Evolutionary conservation across 2,888 invertebrate species (phyloP), one percentile per base, ranked within the genome.

Genomic region (Chrysolina americana): DNA sequence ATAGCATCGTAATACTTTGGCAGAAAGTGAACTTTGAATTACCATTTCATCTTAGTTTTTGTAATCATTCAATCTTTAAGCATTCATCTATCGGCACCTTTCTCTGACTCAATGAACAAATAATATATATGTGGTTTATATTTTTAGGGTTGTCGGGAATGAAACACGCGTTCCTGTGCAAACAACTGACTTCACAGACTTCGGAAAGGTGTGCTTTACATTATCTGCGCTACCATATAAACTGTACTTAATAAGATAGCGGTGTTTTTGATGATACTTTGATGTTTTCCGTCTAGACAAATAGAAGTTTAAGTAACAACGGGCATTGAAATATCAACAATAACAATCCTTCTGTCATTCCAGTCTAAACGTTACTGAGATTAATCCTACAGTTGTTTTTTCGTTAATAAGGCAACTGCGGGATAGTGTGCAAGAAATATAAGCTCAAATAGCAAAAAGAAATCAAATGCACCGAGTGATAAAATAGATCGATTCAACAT

Each of bases 141-240:
- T 72, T 72, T 72, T 68, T 68, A 68, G 65, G 68, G 64, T 65
- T 64, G 66, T 56, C 65, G 36, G 68, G 68, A 74, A 44, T 44
- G 68, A 71, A 68, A 74, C 71, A 74, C 64, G 68, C 74, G 71
- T 70, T 56, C 41, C 68, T 74, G 64, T 53, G 74, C 70, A 71
- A 74, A 74, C 68, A 74, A 68, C 50, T 50, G 74, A 74, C 74
- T 53, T 50, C 41, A 63, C 63, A 70, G 64, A 70, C 48, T 63
- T 50, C 28, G 64, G 70, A 77, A 78, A 79, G 79, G 79, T 79
- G 79, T 75, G 79, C 74, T 70, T 70, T 68, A 76, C 71, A 75
- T 83, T 83, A 83, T 83, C 83, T 80, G 77, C 72, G 83, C 84
- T 84, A 83, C 84, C 78, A 82, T 83, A 83, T 82, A 83, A 83